Evolutionary conservation across 2,113 vertebrate species (phyloP), one percentile per base, ranked within the genome.

Genomic region (Brienomyrus brachyistius): DNA sequence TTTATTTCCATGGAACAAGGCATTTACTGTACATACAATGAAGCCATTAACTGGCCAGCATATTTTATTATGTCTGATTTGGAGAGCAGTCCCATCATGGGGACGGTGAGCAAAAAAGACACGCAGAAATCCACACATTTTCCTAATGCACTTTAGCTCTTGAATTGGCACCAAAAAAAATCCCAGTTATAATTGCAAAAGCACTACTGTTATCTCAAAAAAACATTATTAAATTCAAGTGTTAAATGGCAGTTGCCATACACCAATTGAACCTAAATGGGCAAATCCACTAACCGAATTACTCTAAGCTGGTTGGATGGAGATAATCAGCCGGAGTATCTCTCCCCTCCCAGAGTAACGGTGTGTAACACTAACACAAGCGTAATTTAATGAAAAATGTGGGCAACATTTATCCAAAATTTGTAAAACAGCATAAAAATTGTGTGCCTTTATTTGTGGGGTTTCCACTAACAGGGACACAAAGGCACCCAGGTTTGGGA

Each of bases 201-300:
- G 48, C 17, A 27, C 31, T 85, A 85, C 47, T 23, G 43, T 85
- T 85, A 85, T 85, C 45, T 51, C 48, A 51, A 50, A 86, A 86
- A 70, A 51, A 2, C 83, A 86, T 86, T 17, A 86, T 86, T 86
- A 50, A 86, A 86, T 86, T 86, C 83, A 48, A 85, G 48, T 86
- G 48, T 51, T 50, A 86, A 86, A 86, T 86, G 48, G 23, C 83
- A 86, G 83, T 86, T 27, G 83, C 83, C 83, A 50, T 21, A 48
- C 48, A 86, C 11, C 48, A 86, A 27, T 51, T 86, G n/a, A 31
- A 51, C 48, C 45, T 51, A 86, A 86, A 51, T 23, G 45, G 9
- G 83, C 47, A 86, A 51, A 86, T 86, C 48, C 83, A 86, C 83
- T 50, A 50, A 86, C 27, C 51, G 83, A 86, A 51, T 51, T 31